Conservation (phyloP, 2,888 invertebrate genomes). For the Nipponacmea schrenckii region DNA sequence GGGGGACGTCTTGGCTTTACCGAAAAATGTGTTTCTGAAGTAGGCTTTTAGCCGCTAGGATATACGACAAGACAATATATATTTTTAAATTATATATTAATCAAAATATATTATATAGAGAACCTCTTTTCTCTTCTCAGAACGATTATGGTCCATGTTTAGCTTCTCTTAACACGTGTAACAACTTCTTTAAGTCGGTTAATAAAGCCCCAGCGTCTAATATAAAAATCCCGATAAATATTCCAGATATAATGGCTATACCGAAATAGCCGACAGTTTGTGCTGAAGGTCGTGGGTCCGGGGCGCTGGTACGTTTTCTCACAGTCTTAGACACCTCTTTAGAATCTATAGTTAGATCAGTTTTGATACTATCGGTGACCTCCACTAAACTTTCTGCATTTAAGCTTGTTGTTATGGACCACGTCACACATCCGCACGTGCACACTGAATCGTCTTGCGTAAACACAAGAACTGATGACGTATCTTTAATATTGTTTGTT, state of each 20-base stretch:
- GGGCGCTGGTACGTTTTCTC: constrained; percentile 23
- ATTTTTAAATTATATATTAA: too few species aligned
- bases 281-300: constrained; percentile 27
- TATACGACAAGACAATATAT: too few species aligned
- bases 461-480: neutral
- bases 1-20: too few species aligned
- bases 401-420: constrained; percentile 14
- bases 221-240: constrained; percentile 22
- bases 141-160: too few species aligned
- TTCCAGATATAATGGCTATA: constrained; percentile 21
- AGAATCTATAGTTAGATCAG: constrained; percentile 28
- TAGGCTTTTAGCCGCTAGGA: too few species aligned
- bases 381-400: constrained; percentile 12
- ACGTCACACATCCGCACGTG: constrained; percentile 21
- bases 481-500: too few species aligned
- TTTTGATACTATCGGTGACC: constrained; percentile 19
- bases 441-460: constrained; percentile 16
- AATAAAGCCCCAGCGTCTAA: constrained; percentile 23
- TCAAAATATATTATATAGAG: too few species aligned
- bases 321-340: constrained; percentile 22
- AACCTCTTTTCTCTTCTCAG: too few species aligned
- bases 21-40: too few species aligned
- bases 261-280: constrained; percentile 33
- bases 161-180: constrained; percentile 1
- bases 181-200: constrained; percentile 13